These are phyloP conservation scores for Cylindroiulus punctatus DNA, from an alignment of 2,888 invertebrate genomes.

Conservation along the genomic window DNA sequence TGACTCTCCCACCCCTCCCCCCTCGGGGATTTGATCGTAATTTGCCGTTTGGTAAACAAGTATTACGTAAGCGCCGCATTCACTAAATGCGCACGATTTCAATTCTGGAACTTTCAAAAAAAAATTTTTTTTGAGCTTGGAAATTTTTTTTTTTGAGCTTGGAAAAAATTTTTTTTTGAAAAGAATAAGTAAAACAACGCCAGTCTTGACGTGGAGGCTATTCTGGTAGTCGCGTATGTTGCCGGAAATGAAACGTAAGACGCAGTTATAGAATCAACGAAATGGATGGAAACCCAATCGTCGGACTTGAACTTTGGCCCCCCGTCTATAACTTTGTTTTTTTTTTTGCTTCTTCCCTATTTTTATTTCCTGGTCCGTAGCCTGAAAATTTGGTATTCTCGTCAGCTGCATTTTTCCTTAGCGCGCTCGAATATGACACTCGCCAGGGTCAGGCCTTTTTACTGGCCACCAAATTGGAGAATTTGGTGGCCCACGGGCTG, in stretches of 20 bases:
- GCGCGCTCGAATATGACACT: neutral
- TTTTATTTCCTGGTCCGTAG: neutral
- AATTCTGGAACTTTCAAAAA: too few relatives aligned
- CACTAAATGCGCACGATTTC: too few relatives aligned
- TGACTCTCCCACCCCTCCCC: constrained; percentile 6
- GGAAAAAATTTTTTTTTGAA: too few relatives aligned
- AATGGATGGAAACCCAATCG: constrained; percentile 3
- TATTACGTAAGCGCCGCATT: neutral
- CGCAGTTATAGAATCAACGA: neutral
- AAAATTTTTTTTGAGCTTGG: too few relatives aligned
- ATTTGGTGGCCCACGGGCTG: neutral
- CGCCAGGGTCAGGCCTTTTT: constrained; percentile 5
- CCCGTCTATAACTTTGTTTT: neutral
- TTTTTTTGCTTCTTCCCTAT: neutral
- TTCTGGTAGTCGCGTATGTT: neutral
- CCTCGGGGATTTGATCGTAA: neutral
- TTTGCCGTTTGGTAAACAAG: neutral
- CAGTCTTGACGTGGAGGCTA: neutral
- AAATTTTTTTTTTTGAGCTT: too few relatives aligned
- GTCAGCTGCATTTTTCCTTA: neutral
- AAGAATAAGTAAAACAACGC: too few relatives aligned
- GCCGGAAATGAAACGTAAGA: constrained; percentile 20
- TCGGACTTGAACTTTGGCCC: constrained; percentile 6
- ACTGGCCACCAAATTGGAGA: neutral
- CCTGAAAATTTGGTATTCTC: neutral